Percentiles rank a stretch among this genome's conserved stretches.
Conservation (phyloP, 2,113 vertebrate species). For the Anthoscopus minutus region DNA sequence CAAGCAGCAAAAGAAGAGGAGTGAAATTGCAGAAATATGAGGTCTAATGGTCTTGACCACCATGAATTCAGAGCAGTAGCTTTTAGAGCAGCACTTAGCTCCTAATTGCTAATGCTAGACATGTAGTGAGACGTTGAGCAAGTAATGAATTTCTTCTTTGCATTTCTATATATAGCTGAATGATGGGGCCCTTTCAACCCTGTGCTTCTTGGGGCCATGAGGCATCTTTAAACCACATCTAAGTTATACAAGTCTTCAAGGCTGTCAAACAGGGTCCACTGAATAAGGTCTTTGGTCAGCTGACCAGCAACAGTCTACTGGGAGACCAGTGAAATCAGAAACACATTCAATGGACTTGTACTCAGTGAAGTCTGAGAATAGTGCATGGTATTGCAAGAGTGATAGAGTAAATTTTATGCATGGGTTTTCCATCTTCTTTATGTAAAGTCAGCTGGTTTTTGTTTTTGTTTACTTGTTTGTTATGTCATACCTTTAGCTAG, state of each 20-base stretch:
- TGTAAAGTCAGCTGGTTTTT: not conserved
- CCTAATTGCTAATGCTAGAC: not conserved
- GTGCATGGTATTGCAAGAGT: not conserved
- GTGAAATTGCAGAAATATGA: not conserved
- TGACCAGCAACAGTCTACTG: not conserved
- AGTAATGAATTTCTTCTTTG: not conserved
- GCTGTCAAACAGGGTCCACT: not conserved
- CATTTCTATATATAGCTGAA: not conserved
- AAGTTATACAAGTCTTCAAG: not conserved
- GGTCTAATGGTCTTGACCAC: not conserved
- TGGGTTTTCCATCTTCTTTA: not conserved
- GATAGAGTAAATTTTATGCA: not conserved
- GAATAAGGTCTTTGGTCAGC: not conserved
- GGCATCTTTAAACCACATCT: not conserved
- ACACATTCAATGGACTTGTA: not conserved
- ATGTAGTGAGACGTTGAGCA: not conserved
- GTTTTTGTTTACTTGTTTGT: not conserved
- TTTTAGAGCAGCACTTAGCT: not conserved
- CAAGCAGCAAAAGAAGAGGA: not conserved
- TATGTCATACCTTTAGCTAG: not conserved
- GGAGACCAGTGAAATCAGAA: not conserved
- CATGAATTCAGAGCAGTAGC: not conserved
- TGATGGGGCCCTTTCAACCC: not conserved
- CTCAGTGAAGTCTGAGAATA: not conserved
- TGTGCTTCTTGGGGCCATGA: not conserved